A percentile compares a stretch with the other conserved stretches of the same genome.
phyloP scores from a whole-genome alignment of 23 tunicate species.

The Phallusia fumigata region DNA sequence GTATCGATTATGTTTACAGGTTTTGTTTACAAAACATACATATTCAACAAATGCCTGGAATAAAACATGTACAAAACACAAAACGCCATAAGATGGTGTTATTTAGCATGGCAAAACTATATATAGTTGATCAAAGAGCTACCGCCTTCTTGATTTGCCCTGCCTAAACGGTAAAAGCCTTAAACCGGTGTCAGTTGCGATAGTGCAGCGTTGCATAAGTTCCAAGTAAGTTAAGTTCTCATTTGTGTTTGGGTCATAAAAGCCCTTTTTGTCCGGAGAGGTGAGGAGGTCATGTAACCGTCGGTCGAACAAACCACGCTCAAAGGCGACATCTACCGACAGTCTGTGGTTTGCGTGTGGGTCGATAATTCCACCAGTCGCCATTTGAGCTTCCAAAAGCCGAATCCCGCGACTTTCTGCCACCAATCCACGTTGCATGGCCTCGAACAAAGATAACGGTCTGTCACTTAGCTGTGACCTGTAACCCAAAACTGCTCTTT shows the following conservation, averaged over 20 bases:
- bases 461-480: conserved; percentile 24
- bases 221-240: conserved; percentile 94
- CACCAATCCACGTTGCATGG: conserved; percentile 76
- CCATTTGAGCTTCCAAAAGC: conserved; percentile 89
- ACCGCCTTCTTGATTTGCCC: not conserved
- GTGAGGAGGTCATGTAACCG: conserved; percentile 69
- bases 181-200: conserved; percentile 77
- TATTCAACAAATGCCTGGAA: too few species aligned
- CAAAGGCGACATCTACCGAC: conserved; percentile 92
- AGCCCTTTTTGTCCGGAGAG: conserved; percentile 92
- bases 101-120: too few species aligned
- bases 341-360: conserved; percentile 90
- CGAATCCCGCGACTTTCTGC: conserved; percentile 84
- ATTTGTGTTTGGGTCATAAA: conserved; percentile 96
- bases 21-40: too few species aligned
- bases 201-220: conserved; percentile 81
- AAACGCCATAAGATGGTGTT: too few species aligned
- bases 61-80: too few species aligned
- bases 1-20: too few species aligned
- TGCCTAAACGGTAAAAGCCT: conserved; percentile 46
- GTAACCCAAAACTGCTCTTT: conserved; percentile 73
- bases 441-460: conserved; percentile 80
- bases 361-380: conserved; percentile 96
- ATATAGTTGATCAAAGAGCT: too few species aligned
- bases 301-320: conserved; percentile 83